These are phyloP conservation scores for Ptyas mucosa DNA, from an alignment of 2,113 vertebrate genomes.

Conservation along the genomic window DNA sequence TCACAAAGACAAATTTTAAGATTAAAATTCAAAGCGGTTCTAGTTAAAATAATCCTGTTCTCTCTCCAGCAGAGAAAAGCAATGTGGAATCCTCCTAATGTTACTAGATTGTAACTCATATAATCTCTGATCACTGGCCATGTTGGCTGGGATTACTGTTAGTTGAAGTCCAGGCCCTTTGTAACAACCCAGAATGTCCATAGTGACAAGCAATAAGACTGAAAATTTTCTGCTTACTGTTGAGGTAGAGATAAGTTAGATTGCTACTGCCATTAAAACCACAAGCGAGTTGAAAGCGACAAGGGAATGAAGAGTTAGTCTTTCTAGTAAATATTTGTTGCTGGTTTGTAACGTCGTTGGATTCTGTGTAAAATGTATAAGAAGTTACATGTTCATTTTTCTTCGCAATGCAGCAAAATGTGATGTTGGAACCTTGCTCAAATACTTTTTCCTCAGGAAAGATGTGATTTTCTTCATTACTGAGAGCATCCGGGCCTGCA, in stretches of 20 bases:
- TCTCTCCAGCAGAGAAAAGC: neutral
- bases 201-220: neutral
- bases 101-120: neutral
- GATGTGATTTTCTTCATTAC: conserved; percentile 11
- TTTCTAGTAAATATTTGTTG: conserved; percentile 28
- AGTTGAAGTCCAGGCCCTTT: neutral
- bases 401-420: conserved; percentile 62
- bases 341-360: neutral
- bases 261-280: rapidly evolving
- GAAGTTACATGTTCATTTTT: conserved; percentile 13
- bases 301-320: neutral
- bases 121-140: neutral
- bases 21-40: neutral
- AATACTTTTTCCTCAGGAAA: conserved; percentile 59
- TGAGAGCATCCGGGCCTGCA: conserved; percentile 47
- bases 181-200: neutral
- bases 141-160: neutral
- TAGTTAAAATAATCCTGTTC: neutral
- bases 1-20: neutral
- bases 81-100: neutral
- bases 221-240: neutral
- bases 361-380: neutral
- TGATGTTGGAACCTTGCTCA: conserved; percentile 61
- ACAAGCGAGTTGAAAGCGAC: conserved; percentile 50
- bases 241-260: neutral